Percentiles rank a stretch among this genome's conserved stretches.
Conservation (phyloP, 1,140 invertebrate species). For the Drosophila watanabei region DNA sequence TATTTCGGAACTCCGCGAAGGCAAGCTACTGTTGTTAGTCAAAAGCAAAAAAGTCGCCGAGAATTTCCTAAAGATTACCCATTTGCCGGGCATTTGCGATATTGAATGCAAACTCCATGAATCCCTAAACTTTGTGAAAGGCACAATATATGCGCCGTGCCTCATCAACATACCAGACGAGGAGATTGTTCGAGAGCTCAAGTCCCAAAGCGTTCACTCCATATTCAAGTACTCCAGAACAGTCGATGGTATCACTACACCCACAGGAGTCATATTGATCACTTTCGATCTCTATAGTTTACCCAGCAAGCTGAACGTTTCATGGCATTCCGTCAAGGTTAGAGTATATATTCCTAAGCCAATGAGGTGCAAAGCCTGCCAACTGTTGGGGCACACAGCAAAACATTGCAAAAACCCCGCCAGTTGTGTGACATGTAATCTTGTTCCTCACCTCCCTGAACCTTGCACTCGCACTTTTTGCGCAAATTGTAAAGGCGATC, state of each 20-base stretch:
- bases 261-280: background rate
- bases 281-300: background rate
- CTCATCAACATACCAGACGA: too few relatives aligned
- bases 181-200: background rate
- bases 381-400: background rate
- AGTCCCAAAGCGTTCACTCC: background rate
- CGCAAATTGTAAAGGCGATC: background rate
- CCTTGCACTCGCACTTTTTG: background rate
- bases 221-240: background rate
- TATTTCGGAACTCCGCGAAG: too few relatives aligned
- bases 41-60: too few relatives aligned
- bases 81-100: background rate
- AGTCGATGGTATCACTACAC: background rate
- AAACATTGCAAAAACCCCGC: background rate
- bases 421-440: background rate
- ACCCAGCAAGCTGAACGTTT: background rate
- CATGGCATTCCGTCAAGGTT: background rate
- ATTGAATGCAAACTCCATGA: background rate
- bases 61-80: too few relatives aligned
- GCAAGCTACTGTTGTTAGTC: too few relatives aligned
- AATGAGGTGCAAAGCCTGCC: background rate
- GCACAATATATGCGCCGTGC: background rate
- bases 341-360: background rate
- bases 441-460: too few relatives aligned
- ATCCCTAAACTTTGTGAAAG: background rate